These are phyloP conservation scores for Pseudomyrmex sp. DNA, from an alignment of 1,140 invertebrate species.

Conservation along the genomic window DNA sequence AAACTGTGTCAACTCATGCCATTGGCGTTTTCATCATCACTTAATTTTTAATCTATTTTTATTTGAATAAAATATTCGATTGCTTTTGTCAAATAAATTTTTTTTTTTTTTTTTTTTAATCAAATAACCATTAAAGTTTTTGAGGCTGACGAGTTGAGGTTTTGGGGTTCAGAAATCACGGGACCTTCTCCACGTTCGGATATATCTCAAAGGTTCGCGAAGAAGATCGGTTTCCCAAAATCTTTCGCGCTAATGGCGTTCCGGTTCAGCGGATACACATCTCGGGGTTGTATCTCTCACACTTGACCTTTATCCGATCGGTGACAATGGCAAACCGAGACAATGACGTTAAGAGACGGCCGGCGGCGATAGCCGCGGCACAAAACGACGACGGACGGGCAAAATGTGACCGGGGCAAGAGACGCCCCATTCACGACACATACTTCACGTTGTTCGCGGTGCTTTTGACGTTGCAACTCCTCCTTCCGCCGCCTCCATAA, in stretches of 20 bases:
- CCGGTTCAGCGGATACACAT: conserved; percentile 19
- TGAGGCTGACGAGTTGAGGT: too few relatives aligned
- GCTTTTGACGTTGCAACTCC: conserved; percentile 81
- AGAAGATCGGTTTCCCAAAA: conserved; percentile 25
- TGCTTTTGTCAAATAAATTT: too few relatives aligned
- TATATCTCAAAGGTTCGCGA: background rate
- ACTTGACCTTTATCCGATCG: conserved; percentile 56
- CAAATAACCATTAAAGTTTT: too few relatives aligned
- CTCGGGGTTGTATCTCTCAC: conserved; percentile 10
- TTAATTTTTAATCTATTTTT: too few relatives aligned
- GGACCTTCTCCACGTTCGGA: background rate
- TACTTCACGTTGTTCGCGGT: conserved; percentile 82
- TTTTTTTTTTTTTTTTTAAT: too few relatives aligned
- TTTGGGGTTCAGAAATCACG: too few relatives aligned
- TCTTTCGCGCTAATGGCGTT: conserved; percentile 22
- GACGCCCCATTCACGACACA: conserved; percentile 70
- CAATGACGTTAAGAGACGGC: conserved; percentile 48
- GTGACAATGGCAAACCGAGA: conserved; percentile 24
- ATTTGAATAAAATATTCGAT: too few relatives aligned
- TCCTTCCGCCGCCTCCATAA: conserved; percentile 80
- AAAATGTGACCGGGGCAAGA: conserved; percentile 48
- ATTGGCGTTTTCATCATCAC: too few relatives aligned
- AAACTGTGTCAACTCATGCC: too few relatives aligned
- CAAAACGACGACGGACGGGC: conserved; percentile 23
- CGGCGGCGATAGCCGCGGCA: conserved; percentile 43